Evolutionary conservation across 2,888 invertebrate genomes (phyloP), one percentile per base, ranked within the genome.

Genomic region (Drosophila rellima): DNA sequence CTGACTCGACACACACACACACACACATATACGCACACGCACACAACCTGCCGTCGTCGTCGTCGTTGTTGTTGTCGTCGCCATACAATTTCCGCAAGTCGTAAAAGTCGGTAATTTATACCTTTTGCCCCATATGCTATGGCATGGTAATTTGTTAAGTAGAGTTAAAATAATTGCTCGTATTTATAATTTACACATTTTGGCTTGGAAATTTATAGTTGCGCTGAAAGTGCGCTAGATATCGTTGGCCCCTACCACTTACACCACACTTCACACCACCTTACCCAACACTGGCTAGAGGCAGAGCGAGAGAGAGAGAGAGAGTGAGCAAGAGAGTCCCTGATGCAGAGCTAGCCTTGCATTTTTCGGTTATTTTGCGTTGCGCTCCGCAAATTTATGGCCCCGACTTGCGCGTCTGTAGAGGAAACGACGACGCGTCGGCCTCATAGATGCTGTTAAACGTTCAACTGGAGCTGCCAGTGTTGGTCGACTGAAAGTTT

Each of bases 101-200:
- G 86, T 86, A 87, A 87, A 86, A 87, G 86, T 88, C 88, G 87
- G 85, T 88, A 87, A 87, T 87, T 87, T 87, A 87, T 87, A 87
- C 86, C 86, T 88, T 87, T 86, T 82, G 90, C 89, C 90, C 90
- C 92, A 92, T 92, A 92, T 92, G 92, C 91, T 86, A 70, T 83
- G 92, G 91, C 91, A 92, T 90, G 91, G 92, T 92, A 92, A 92
- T 92, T 92, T 92, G 92, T 92, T 92, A 92, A 92, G 92, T 92
- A 92, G 91, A 92, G 92, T 92, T 92, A 92, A 92, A 92, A 92
- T 92, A 92, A 92, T 92, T 92, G 92, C 92, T 92, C 90, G 92
- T 92, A 92, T 92, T 92, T 92, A 92, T 92, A 92, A 92, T 92
- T 92, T 92, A 92, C 91, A 92, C 92, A 92, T 91, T 91, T 90